Evolutionary conservation across 1,140 invertebrate species (phyloP).

Genomic region (Apis dorsata): DNA sequence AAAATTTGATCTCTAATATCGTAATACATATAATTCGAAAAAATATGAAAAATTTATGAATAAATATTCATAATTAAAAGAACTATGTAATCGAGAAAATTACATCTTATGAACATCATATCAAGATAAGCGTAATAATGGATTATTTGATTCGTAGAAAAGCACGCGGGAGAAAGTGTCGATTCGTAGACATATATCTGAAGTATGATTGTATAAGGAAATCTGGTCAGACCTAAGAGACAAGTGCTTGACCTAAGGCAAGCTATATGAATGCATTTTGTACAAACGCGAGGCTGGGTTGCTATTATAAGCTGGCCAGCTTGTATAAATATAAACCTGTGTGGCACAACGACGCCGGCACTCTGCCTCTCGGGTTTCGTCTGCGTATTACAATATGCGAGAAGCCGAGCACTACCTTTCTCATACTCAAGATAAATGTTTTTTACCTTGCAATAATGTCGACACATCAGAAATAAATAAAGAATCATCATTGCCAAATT

Average conservation of each 20-base stretch:
- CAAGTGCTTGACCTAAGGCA: conserved; percentile 69
- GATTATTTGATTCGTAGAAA: not conserved
- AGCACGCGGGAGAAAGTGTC: conserved; percentile 23
- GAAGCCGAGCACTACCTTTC: conserved; percentile 61
- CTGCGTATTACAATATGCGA: conserved; percentile 72
- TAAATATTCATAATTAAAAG: not conserved
- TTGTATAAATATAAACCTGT: conserved; percentile 76
- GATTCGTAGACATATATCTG: conserved; percentile 16
- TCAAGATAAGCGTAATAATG: not conserved
- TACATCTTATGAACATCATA: not conserved
- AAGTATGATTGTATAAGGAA: conserved; percentile 51
- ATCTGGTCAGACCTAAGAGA: conserved; percentile 40
- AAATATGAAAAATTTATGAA: not conserved
- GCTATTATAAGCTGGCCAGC: conserved; percentile 74
- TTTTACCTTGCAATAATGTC: conserved; percentile 41
- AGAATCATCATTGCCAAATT: conserved; percentile 2
- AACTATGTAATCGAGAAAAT: too few relatives aligned
- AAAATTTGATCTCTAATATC: not conserved
- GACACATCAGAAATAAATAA: not conserved
- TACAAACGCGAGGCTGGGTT: conserved; percentile 68
- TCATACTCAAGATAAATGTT: conserved; percentile 63
- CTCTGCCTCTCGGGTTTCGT: conserved; percentile 74
- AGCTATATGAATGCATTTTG: conserved; percentile 73
- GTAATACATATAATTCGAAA: too few relatives aligned
- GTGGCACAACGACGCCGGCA: conserved; percentile 65